Percentiles rank a stretch among this genome's conserved stretches.
Evolutionary conservation across 1,140 invertebrate genomes (phyloP).

Genomic region (Ylistrum balloti): DNA sequence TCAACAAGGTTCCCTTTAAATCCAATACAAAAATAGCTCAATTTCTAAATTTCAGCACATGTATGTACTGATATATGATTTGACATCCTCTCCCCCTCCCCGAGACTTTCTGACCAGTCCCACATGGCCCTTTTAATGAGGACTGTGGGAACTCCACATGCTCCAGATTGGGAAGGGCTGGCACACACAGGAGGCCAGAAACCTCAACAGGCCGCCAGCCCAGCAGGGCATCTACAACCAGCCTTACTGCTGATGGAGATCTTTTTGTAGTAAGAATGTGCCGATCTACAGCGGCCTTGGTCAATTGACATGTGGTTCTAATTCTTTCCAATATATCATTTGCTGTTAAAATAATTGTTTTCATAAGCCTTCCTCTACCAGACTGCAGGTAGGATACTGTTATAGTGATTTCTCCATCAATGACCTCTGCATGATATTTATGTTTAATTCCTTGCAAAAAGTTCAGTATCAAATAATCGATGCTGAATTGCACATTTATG

Average conservation of each 20-base stretch:
- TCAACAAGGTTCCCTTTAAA: background rate
- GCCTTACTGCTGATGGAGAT: background rate
- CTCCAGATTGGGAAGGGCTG: slow-evolving; percentile 20
- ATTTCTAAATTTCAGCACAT: no score
- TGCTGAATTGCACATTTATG: no score
- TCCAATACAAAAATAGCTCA: background rate
- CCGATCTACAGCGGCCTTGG: slow-evolving; percentile 5
- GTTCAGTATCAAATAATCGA: background rate
- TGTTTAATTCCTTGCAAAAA: background rate
- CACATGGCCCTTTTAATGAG: slow-evolving; percentile 22
- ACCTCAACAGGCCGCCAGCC: background rate
- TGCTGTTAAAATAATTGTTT: slow-evolving; percentile 36
- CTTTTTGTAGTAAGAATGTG: slow-evolving; percentile 27
- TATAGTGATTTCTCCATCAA: background rate
- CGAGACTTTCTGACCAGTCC: background rate
- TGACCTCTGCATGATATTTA: background rate
- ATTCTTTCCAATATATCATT: slow-evolving; percentile 40
- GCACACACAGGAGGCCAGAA: slow-evolving; percentile 36
- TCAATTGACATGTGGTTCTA: slow-evolving; percentile 38
- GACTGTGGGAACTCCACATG: slow-evolving; percentile 12
- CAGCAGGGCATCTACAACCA: slow-evolving; percentile 5
- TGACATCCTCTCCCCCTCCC: background rate
- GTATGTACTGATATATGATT: no score
- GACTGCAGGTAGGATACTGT: background rate
- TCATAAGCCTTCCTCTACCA: background rate